Conservation (phyloP, 2,113 vertebrate genomes). For the Oceanodroma tethys region DNA sequence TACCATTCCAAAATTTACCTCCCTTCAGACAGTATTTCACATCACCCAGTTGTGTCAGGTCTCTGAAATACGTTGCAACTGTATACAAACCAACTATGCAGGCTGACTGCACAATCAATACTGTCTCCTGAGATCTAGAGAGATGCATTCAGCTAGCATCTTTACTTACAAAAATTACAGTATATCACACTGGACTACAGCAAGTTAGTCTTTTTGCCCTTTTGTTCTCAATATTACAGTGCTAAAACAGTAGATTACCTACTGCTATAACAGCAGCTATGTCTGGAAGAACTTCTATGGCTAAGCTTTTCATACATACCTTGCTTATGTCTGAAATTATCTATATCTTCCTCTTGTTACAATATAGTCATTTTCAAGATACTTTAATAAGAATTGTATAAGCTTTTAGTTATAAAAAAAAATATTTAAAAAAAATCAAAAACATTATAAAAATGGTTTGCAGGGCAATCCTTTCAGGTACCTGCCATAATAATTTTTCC, state of each 20-base stretch:
- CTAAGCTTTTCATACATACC: not conserved
- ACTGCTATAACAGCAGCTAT: not conserved
- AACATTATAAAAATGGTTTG: not conserved
- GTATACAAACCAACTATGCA: not conserved
- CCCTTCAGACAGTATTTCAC: not conserved
- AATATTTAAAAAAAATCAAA: not conserved
- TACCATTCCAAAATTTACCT: not conserved
- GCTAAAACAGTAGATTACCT: not conserved
- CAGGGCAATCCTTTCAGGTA: not conserved
- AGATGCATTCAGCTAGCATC: not conserved
- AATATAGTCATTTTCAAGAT: not conserved
- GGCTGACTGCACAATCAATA: not conserved
- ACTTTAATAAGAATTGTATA: not conserved
- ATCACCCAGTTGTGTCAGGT: not conserved
- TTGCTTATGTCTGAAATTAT: not conserved
- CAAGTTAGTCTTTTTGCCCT: not conserved
- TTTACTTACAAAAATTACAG: not conserved
- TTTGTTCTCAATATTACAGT: not conserved
- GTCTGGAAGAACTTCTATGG: not conserved
- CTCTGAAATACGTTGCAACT: not conserved
- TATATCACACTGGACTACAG: not conserved
- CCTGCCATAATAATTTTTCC: not conserved
- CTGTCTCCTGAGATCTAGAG: not conserved
- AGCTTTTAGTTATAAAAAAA: not conserved
- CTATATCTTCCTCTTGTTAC: not conserved